A percentile compares a stretch with the other conserved stretches of the same genome.
phyloP scores from a whole-genome alignment of 2,797 vertebrate species.

The Acrossocheilus fasciatus region DNA sequence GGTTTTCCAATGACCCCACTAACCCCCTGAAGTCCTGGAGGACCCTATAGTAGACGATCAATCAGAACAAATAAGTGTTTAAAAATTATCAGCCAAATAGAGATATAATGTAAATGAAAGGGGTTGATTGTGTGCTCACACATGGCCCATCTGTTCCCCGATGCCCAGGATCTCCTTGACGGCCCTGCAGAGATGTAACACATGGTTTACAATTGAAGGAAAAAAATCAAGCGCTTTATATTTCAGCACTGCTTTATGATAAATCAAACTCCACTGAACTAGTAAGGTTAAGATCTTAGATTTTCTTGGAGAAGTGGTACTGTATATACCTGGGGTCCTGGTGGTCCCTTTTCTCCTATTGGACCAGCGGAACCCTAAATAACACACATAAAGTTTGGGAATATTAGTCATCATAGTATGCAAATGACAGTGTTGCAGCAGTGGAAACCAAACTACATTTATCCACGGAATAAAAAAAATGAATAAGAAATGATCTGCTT shows the following conservation, averaged over 20 bases:
- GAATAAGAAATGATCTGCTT: background rate
- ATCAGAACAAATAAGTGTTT: background rate
- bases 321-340: constrained; percentile 82
- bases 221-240: background rate
- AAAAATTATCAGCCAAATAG: background rate
- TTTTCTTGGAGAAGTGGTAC: constrained; percentile 6
- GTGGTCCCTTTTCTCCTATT: constrained; percentile 79
- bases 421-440: background rate
- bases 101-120: constrained; percentile 12
- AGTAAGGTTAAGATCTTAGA: background rate
- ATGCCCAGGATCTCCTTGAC: constrained; percentile 80
- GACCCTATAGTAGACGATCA: constrained; percentile 74
- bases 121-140: constrained; percentile 72
- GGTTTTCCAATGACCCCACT: constrained; percentile 78
- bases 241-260: background rate
- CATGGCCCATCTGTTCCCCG: constrained; percentile 80
- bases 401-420: background rate
- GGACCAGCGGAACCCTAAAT: constrained; percentile 80
- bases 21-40: constrained; percentile 74
- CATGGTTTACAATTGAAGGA: background rate
- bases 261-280: constrained; percentile 9
- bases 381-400: constrained; percentile 24
- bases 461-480: background rate
- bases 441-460: background rate
- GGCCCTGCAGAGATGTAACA: constrained; percentile 75